Evolutionary conservation across 2,888 invertebrate genomes (phyloP).

Genomic region (Temnothorax unifasciatus): DNA sequence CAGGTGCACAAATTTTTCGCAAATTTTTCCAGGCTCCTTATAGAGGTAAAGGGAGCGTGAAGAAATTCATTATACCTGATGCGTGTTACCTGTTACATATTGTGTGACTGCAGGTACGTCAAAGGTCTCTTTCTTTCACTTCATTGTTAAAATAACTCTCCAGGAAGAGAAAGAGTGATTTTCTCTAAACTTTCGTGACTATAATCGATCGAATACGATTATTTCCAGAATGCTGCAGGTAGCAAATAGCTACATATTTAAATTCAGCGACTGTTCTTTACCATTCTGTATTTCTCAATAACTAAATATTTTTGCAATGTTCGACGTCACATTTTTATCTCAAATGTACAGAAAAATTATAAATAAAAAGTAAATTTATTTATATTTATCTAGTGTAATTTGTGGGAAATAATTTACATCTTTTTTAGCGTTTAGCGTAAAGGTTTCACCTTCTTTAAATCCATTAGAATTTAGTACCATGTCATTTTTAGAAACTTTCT

Average conservation of each 20-base stretch:
- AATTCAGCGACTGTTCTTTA: background rate
- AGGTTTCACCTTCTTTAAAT: background rate
- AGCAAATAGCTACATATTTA: background rate
- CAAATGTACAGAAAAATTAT: background rate
- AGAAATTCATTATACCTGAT: constrained; percentile 1
- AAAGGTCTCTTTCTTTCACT: background rate
- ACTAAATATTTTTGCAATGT: background rate
- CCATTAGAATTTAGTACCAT: background rate
- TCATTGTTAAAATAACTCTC: background rate
- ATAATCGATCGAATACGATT: background rate
- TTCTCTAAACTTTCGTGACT: background rate
- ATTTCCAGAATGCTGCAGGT: background rate
- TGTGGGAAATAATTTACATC: background rate
- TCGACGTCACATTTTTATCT: background rate
- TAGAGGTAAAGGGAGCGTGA: too few species aligned
- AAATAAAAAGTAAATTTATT: background rate
- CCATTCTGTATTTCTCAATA: background rate
- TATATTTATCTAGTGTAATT: background rate
- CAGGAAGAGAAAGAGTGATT: background rate
- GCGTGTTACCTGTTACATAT: background rate
- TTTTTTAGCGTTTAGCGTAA: background rate
- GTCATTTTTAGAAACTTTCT: background rate
- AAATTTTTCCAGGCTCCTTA: background rate
- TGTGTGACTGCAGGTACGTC: background rate
- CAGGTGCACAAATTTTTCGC: background rate